A percentile compares a stretch with the other conserved stretches of the same genome.
Conservation (phyloP, 1,140 invertebrate genomes). For the Brachionus asplanchnoidis region DNA sequence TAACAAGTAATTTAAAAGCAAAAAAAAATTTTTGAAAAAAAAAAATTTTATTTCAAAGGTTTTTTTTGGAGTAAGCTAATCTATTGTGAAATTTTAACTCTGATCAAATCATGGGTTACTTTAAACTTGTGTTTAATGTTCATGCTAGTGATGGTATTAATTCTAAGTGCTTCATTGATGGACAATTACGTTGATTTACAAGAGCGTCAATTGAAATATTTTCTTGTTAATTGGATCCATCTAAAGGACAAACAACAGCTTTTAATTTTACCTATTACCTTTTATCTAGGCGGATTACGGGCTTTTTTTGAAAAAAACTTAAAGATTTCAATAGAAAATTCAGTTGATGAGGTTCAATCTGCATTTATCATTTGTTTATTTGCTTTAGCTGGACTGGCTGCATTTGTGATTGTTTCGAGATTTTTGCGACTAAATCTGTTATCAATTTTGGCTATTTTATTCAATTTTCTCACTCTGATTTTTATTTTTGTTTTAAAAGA, state of each 20-base stretch:
- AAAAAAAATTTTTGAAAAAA: background rate
- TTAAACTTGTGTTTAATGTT: background rate
- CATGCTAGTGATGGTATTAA: background rate
- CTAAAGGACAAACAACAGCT: background rate
- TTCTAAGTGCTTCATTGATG: background rate
- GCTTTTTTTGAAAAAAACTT: background rate
- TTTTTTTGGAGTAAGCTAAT: background rate
- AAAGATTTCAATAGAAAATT: background rate
- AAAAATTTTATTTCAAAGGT: background rate
- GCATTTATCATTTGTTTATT: background rate
- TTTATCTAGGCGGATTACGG: background rate
- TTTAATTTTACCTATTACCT: background rate
- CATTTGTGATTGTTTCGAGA: background rate
- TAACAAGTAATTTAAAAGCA: background rate
- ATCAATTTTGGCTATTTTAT: background rate
- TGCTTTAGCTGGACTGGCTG: background rate
- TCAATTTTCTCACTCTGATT: background rate
- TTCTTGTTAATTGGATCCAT: background rate
- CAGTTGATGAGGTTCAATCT: background rate
- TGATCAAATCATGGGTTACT: background rate
- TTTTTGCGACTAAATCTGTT: background rate
- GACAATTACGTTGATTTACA: background rate
- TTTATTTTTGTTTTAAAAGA: background rate
- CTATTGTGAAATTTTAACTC: background rate
- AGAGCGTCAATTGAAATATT: background rate